phyloP scores from a whole-genome alignment of 1,140 invertebrate genomes.

The Drosophila hydei region DNA sequence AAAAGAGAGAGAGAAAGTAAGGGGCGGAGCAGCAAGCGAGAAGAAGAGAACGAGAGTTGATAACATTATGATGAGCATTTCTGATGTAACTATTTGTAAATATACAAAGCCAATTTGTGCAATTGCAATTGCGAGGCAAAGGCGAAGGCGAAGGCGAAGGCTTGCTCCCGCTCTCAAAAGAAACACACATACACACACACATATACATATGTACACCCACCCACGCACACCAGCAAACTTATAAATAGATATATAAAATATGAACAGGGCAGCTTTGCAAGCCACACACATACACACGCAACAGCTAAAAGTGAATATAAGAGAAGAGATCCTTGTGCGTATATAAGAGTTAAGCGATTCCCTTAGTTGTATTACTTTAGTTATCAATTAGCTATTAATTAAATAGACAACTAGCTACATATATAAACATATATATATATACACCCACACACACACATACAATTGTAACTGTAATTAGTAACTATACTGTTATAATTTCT shows the following conservation, averaged over 20 bases:
- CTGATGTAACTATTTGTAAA: conserved; percentile 35
- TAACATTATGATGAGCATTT: conserved; percentile 31
- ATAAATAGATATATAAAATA: conserved; percentile 20
- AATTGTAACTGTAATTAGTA: conserved; percentile 42
- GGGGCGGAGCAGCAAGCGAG: neutral
- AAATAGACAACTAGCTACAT: conserved; percentile 59
- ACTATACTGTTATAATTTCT: conserved; percentile 72
- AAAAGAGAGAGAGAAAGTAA: neutral
- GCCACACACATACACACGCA: conserved; percentile 14
- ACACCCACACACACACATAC: conserved; percentile 35
- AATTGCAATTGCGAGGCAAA: conserved; percentile 38
- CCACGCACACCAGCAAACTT: conserved; percentile 26
- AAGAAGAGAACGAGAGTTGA: neutral
- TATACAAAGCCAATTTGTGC: conserved; percentile 37
- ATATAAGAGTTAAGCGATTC: conserved; percentile 57
- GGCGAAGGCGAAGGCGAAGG: neutral
- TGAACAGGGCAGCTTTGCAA: conserved; percentile 39
- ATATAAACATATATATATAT: conserved; percentile 32
- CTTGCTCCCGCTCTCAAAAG: conserved; percentile 17
- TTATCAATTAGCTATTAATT: conserved; percentile 62
- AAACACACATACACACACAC: conserved; percentile 20
- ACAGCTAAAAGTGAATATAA: conserved; percentile 37
- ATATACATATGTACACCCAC: conserved; percentile 38
- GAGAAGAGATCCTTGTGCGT: conserved; percentile 27
- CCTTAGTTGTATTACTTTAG: conserved; percentile 74